Conservation (phyloP, 1,140 invertebrate species). For the Sarcophaga peregrina region DNA sequence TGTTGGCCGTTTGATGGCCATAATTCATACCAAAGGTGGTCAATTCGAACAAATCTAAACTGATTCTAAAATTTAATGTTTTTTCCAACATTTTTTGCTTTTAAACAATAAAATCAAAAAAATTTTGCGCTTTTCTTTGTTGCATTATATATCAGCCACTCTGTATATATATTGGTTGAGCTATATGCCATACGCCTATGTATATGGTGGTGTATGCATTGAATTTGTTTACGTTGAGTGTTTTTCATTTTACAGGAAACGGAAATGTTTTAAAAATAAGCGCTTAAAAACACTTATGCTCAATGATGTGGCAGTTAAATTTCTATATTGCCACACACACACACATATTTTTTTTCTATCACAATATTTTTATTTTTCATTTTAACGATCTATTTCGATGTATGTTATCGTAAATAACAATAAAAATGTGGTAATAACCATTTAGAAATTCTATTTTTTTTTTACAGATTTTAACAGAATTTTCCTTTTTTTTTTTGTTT, state of each 20-base stretch:
- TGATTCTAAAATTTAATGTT: too few species aligned
- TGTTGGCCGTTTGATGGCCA: too few species aligned
- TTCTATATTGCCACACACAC: neutral
- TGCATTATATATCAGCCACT: too few species aligned
- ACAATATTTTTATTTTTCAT: neutral
- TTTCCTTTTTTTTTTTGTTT: neutral
- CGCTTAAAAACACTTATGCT: conserved; percentile 38
- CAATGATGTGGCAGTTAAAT: conserved; percentile 38
- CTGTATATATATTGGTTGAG: neutral
- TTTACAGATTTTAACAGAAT: too few species aligned
- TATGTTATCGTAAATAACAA: neutral
- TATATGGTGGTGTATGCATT: neutral
- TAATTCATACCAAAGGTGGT: too few species aligned
- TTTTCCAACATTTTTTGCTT: too few species aligned
- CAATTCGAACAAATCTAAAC: too few species aligned
- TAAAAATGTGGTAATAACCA: conserved; percentile 22
- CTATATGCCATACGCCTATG: neutral
- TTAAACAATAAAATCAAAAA: too few species aligned
- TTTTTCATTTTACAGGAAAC: neutral
- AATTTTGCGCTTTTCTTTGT: too few species aligned
- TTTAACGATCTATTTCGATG: too few species aligned
- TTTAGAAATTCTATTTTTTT: neutral
- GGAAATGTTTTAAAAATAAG: conserved; percentile 37
- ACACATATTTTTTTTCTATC: neutral
- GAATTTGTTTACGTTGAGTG: neutral